A percentile compares a stretch with the other conserved stretches of the same genome.
phyloP scores from a whole-genome alignment of 2,888 invertebrate species.

The Leptothorax acervorum region DNA sequence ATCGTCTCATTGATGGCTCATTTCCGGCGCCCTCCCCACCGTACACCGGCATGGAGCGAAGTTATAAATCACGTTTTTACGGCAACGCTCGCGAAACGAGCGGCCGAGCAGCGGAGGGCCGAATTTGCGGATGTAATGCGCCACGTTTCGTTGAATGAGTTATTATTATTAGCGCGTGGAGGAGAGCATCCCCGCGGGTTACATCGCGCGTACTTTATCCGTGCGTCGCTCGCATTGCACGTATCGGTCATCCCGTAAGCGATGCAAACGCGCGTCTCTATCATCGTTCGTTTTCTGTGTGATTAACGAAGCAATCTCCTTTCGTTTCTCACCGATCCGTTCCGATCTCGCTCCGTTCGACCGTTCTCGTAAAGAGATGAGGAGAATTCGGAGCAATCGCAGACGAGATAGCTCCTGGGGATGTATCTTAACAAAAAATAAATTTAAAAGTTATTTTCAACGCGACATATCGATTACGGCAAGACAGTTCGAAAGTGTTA shows the following conservation, averaged over 20 bases:
- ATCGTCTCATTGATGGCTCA: slow-evolving; percentile 42
- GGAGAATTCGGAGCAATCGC: not conserved
- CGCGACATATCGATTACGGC: not conserved
- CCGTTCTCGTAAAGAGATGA: not conserved
- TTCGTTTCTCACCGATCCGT: not conserved
- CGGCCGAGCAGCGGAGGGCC: not conserved
- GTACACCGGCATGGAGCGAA: not conserved
- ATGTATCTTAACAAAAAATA: not conserved
- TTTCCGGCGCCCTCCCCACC: not conserved
- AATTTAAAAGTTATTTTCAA: not conserved
- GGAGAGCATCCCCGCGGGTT: not conserved
- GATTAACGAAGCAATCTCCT: not conserved
- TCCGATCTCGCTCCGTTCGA: not conserved
- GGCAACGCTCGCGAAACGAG: not conserved
- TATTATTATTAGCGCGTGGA: slow-evolving; percentile 10
- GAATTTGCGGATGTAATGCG: slow-evolving; percentile 11
- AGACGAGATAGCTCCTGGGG: not conserved
- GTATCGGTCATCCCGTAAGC: slow-evolving; percentile 31
- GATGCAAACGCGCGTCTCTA: not conserved
- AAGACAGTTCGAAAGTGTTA: not conserved
- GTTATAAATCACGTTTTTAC: slow-evolving; percentile 39
- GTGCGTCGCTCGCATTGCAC: not conserved
- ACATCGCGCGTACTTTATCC: not conserved
- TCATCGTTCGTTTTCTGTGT: not conserved
- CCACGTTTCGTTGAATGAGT: slow-evolving; percentile 16